Base-by-base conservation (phyloP, 2,113 vertebrate species). In the Brachionichthys hirsutus region DNA sequence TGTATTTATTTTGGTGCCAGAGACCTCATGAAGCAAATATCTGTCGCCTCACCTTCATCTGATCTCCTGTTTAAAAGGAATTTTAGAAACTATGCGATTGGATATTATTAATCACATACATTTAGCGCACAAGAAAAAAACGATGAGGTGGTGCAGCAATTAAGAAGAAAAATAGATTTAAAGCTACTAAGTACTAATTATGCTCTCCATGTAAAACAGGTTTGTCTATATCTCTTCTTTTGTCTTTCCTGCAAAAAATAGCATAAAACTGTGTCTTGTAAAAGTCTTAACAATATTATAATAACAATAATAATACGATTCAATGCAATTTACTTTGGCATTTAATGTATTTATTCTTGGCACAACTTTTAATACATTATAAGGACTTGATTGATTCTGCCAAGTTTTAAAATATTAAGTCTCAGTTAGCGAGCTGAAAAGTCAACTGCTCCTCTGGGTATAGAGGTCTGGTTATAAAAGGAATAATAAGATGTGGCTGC, bases 401-500 rank as follows among this genome's bases (percentile, higher is more conserved):
- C 59, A 48, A 48, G 24, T 78, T 74, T 48, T 54, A 59, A n/a
- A 11, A 66, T 66, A 57, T 80, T 79, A 38, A 53, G 70, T 58
- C 43, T 54, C 50, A 36, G 50, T 41, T 30, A 19, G 19, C 53
- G 40, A 52, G 67, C 58, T 74, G 56, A 68, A 63, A 70, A 55
- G 73, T 80, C 75, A 84, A 64, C 69, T 46, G 54, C 72, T 81
- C 73, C 63, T 65, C 36, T 14, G 64, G 68, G 60, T 77, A 60
- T 34, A 11, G 73, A 72, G 73, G 65, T 70, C 73, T 58, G 72
- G 82, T 76, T 9, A 45, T 73, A 67, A 83, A 86, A 75, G 81
- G 80, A 86, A 86, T 85, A 86, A 85, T 70, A 67, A 85, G 65
- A 78, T 67, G 72, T 77, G 75, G 54, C 71, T 81, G 71, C 88